These are phyloP conservation scores for Chrysaora quinquecirrha DNA, from an alignment of 30 jellyfish, hydroid and myxozoan genomes.

Conservation along the genomic window DNA sequence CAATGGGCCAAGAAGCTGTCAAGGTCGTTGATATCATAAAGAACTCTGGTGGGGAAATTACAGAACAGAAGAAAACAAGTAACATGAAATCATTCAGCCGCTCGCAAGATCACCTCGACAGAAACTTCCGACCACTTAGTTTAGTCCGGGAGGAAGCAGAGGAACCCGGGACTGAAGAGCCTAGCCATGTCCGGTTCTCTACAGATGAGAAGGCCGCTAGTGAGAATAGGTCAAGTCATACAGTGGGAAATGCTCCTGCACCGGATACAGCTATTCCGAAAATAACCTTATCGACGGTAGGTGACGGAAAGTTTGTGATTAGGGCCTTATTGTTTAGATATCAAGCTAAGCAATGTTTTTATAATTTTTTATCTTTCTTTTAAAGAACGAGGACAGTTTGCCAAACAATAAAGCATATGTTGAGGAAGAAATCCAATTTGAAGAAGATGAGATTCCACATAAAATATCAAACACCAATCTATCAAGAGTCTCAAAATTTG, in stretches of 20 bases:
- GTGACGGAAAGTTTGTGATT: too few species aligned
- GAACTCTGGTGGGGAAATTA: constrained; percentile 11
- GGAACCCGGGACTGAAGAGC: constrained; percentile 50
- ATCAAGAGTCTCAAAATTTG: constrained; percentile 55
- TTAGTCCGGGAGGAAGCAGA: constrained; percentile 62
- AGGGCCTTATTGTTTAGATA: too few species aligned
- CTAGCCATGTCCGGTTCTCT: constrained; percentile 41
- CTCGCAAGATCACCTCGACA: constrained; percentile 40
- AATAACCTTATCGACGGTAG: background rate
- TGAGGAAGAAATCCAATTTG: background rate
- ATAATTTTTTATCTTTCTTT: background rate
- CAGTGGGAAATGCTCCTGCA: too few species aligned
- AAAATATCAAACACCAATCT: constrained; percentile 21
- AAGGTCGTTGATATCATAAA: constrained; percentile 50
- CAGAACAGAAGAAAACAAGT: background rate
- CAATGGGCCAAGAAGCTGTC: constrained; percentile 93
- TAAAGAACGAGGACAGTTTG: background rate
- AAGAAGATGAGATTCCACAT: constrained; percentile 30
- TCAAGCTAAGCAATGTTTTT: too few species aligned
- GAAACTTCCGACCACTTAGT: constrained; percentile 48
- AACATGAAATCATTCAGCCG: constrained; percentile 15
- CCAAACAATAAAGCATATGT: background rate
- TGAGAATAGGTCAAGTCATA: background rate
- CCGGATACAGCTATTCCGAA: background rate
- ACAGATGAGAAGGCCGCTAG: background rate